Base-by-base conservation (phyloP, 1,140 invertebrate species). In the Lasioglossum baleicum region DNA sequence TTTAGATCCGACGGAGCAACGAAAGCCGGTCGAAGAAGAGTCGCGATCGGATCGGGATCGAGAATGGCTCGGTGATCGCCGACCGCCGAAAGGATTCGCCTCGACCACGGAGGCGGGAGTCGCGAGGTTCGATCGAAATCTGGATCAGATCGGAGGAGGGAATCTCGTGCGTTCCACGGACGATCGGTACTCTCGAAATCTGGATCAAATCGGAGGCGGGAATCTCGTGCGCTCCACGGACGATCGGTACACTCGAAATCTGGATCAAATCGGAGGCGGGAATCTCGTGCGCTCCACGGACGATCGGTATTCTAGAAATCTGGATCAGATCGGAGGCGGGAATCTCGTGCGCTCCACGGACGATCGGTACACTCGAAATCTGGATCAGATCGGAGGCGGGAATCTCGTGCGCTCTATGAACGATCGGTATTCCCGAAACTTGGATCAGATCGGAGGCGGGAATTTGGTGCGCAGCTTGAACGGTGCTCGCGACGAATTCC, bases 361-460 rank as follows among this genome's bases (percentile, higher is more conserved):
- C 44, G 44, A 48, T 48, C 44, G 44, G 44, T 48, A 48, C 1
- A 13, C 10, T 48, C 10, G 44, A 11, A 92, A 90, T 51, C 65
- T 88, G 20, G 93, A 93, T 76, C 89, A 90, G 0, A 90, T 94
- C 22, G 93, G 93, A 35, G 93, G 93, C 0, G 92, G 91, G 10
- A 93, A 94, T 48, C 22, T 85, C 7, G 40, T 83, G 10, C 61
- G 83, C 31, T 58, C 75, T 13, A 26, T 42, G 11, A 35, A 75
- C 7, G 61, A 63, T 15, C 44, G 77, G 48, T 5, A 69, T 0
- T n/a, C 31, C 3, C 20, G 81, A 35, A 83, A 83, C 35, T 17
- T 83, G n/a, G 79, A 83, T 80, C 87, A 90, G 13, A 90, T 94
- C 6, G 93, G 93, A 0, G 93, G 93, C n/a, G 92, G 92, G 13